phyloP scores from a whole-genome alignment of 2,888 invertebrate genomes.

The Erynnis tages region DNA sequence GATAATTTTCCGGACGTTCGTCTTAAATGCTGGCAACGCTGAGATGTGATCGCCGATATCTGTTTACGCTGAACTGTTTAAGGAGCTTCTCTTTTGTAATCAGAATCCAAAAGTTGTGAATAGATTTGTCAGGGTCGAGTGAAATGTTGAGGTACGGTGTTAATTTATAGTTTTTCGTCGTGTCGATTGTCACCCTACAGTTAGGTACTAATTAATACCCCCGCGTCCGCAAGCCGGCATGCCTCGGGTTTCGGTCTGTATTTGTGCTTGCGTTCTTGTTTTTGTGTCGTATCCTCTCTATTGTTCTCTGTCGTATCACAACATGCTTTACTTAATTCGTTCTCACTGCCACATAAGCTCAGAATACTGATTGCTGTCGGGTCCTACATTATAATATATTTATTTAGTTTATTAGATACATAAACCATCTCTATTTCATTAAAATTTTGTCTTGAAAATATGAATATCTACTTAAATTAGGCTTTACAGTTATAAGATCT shows the following conservation, averaged over 20 bases:
- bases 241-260: slow-evolving; percentile 49
- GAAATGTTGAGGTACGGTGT: slow-evolving; percentile 14
- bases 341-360: slow-evolving; percentile 70
- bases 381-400: slow-evolving; percentile 30
- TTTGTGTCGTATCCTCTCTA: slow-evolving; percentile 66
- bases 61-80: background rate
- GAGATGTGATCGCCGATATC: slow-evolving; percentile 3
- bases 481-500: no score
- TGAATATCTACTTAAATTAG: no score
- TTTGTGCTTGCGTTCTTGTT: slow-evolving; percentile 63
- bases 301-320: slow-evolving; percentile 74
- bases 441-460: no score
- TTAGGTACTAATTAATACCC: slow-evolving; percentile 69
- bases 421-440: no score
- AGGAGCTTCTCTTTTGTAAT: background rate
- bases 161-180: slow-evolving; percentile 21
- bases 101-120: background rate
- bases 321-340: slow-evolving; percentile 75
- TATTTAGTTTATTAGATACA: background rate
- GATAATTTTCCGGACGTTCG: slow-evolving; percentile 63
- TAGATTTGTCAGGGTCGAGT: slow-evolving; percentile 3
- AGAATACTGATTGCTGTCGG: slow-evolving; percentile 65
- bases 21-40: slow-evolving; percentile 17
- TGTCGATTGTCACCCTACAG: slow-evolving; percentile 64
- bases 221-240: slow-evolving; percentile 50